Conservation (phyloP, 1,140 invertebrate species). For the Caenorhabditis remanei region DNA sequence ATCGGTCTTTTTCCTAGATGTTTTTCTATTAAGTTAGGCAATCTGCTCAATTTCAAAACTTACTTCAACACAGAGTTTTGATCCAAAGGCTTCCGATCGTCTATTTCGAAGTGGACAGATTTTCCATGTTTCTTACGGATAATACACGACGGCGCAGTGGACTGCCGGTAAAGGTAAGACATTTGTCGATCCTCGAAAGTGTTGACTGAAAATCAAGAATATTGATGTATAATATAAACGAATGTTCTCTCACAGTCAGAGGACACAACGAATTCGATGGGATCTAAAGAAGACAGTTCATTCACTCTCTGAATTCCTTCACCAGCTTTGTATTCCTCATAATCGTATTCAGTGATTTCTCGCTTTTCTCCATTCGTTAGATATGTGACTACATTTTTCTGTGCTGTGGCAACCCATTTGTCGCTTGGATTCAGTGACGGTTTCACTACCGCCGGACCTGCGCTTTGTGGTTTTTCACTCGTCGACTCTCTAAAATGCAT, state of each 20-base stretch:
- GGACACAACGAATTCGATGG: constrained; percentile 10
- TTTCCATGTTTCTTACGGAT: constrained; percentile 40
- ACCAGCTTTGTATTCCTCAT: constrained; percentile 31
- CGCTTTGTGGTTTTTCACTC: not conserved
- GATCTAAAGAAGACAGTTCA: constrained; percentile 27
- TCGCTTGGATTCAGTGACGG: not conserved
- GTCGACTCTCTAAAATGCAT: not conserved
- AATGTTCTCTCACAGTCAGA: not conserved
- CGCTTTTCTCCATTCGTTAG: constrained; percentile 7
- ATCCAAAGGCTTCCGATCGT: not conserved
- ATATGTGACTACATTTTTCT: not conserved
- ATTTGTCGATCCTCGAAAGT: constrained; percentile 35
- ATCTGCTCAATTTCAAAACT: not conserved
- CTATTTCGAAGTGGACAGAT: constrained; percentile 9
- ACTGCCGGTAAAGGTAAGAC: constrained; percentile 14
- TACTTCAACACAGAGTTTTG: not conserved
- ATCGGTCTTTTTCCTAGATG: not conserved
- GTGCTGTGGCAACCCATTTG: constrained; percentile 14
- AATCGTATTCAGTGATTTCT: constrained; percentile 36
- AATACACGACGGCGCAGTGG: not conserved
- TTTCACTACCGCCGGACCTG: not conserved
- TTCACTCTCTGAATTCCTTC: constrained; percentile 6
- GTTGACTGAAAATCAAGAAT: not conserved
- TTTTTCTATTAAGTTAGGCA: not conserved
- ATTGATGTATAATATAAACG: not conserved